Evolutionary conservation across 2,797 vertebrate genomes (phyloP).

Genomic region (Oryzias dopingdopingensis): DNA sequence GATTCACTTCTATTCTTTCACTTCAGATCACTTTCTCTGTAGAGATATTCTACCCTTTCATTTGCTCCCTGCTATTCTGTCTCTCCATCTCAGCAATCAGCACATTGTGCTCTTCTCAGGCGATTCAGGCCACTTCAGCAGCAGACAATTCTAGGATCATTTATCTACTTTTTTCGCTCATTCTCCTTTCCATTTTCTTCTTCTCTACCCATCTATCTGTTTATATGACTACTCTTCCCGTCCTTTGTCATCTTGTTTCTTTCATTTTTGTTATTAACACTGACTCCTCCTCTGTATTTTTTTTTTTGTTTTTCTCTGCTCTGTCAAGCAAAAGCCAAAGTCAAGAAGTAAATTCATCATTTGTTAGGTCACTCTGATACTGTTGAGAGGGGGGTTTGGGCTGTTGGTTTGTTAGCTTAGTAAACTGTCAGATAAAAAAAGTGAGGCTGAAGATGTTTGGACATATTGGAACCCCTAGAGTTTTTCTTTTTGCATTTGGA

Average conservation of each 20-base stretch:
- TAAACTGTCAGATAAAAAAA: no score
- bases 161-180: slow-evolving; percentile 43
- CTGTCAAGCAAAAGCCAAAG: slow-evolving; percentile 49
- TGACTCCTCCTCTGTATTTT: slow-evolving; percentile 23
- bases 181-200: slow-evolving; percentile 28
- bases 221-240: slow-evolving; percentile 33
- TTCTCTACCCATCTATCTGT: slow-evolving; percentile 24
- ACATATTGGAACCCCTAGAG: slow-evolving; percentile 71
- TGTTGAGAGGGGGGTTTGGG: slow-evolving; percentile 80
- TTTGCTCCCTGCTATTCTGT: slow-evolving; percentile 31
- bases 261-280: slow-evolving; percentile 47
- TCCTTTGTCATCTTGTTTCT: slow-evolving; percentile 39
- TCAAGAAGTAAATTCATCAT: slow-evolving; percentile 70
- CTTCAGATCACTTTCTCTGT: slow-evolving; percentile 15
- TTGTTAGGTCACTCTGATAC: slow-evolving; percentile 71
- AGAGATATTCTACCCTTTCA: slow-evolving; percentile 30
- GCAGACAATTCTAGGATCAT: slow-evolving; percentile 35
- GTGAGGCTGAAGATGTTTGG: slow-evolving; percentile 7
- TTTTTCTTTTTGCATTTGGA: slow-evolving; percentile 44
- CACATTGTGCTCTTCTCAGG: slow-evolving; percentile 29
- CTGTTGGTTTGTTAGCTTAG: slow-evolving; percentile 50
- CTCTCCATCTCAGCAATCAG: slow-evolving; percentile 50
- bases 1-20: slow-evolving; percentile 23
- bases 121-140: slow-evolving; percentile 42
- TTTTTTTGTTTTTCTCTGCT: slow-evolving; percentile 15